These are phyloP conservation scores for Sphenodon punctatus DNA, from an alignment of 2,797 vertebrate genomes.

Conservation along the genomic window DNA sequence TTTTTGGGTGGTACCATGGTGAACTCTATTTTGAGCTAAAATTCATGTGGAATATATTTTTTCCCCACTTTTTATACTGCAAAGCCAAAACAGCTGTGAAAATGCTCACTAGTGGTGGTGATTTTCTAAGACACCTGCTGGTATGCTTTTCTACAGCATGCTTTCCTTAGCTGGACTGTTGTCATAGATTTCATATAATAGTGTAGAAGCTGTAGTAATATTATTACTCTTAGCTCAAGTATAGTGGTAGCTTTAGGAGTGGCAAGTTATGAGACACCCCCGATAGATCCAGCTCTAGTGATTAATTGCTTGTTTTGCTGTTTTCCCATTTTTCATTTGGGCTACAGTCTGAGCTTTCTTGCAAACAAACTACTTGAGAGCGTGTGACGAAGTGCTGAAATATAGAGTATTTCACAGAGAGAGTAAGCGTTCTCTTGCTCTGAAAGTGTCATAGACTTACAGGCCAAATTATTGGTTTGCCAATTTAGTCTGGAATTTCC, in stretches of 20 bases:
- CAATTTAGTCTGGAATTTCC: background rate
- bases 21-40: too few relatives aligned
- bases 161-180: background rate
- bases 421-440: too few relatives aligned
- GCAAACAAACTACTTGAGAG: background rate
- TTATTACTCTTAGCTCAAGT: slow-evolving; percentile 23
- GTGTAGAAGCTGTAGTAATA: too few relatives aligned
- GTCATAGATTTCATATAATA: background rate
- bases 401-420: background rate
- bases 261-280: background rate
- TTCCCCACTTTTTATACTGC: too few relatives aligned
- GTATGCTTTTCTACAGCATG: too few relatives aligned
- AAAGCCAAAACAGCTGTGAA: too few relatives aligned
- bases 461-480: background rate
- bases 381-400: background rate
- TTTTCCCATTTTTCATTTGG: background rate
- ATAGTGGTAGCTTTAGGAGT: background rate
- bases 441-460: too few relatives aligned
- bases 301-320: background rate
- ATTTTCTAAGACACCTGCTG: too few relatives aligned
- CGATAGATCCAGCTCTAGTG: too few relatives aligned
- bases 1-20: too few relatives aligned
- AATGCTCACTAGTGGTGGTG: too few relatives aligned
- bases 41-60: too few relatives aligned
- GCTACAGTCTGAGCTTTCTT: slow-evolving; percentile 10